Evolutionary conservation across 2,888 invertebrate genomes (phyloP).

Genomic region (Tetropium fuscum): DNA sequence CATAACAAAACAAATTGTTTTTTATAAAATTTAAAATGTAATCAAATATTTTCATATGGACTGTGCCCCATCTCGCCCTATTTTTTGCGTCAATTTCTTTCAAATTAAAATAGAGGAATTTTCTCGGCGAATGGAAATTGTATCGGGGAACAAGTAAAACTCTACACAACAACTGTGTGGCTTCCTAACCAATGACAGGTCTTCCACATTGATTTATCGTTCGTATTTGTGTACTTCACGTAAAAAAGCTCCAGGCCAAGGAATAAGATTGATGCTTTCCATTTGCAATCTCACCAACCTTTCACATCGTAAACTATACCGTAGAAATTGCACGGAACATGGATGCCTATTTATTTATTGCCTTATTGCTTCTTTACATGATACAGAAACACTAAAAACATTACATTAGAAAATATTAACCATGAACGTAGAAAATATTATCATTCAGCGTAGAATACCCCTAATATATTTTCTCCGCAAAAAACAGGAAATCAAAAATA

Average conservation of each 20-base stretch:
- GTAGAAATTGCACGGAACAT: constrained; percentile 59
- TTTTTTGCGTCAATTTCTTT: background rate
- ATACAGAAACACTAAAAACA: constrained; percentile 64
- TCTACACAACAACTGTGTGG: constrained; percentile 50
- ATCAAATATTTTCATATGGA: too few relatives aligned
- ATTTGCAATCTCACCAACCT: constrained; percentile 21
- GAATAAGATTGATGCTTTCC: constrained; percentile 1
- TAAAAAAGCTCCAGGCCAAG: constrained; percentile 1
- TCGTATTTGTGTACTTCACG: constrained; percentile 32
- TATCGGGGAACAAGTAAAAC: constrained; percentile 35
- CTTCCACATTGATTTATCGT: constrained; percentile 65
- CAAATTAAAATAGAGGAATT: constrained; percentile 16
- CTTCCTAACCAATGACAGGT: constrained; percentile 61
- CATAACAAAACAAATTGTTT: too few relatives aligned
- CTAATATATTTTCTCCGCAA: too few relatives aligned
- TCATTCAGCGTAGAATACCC: too few relatives aligned
- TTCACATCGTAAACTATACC: constrained; percentile 30
- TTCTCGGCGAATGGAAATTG: constrained; percentile 26
- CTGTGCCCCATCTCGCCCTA: background rate
- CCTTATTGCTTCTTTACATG: constrained; percentile 59
- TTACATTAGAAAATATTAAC: too few relatives aligned
- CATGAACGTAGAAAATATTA: too few relatives aligned
- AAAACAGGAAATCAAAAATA: too few relatives aligned
- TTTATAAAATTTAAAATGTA: too few relatives aligned
- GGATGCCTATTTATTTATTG: constrained; percentile 58